Percentiles rank a stretch among this genome's conserved stretches.
Conservation (phyloP, 2,113 vertebrate genomes). For the Oceanites oceanicus region DNA sequence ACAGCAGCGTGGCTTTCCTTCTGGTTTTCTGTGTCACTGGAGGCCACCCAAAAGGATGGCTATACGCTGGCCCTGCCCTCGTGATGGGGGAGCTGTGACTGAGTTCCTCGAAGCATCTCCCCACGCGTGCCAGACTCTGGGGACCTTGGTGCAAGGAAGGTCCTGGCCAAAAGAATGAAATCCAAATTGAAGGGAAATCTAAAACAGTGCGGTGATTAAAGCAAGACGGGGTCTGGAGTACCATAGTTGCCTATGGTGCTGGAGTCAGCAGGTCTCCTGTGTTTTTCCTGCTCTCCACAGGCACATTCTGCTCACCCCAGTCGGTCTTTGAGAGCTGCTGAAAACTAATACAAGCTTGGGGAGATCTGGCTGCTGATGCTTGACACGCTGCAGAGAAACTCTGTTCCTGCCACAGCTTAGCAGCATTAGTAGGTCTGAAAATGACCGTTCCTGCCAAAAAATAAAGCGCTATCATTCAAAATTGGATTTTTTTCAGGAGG, state of each 20-base stretch:
- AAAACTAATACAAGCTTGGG: not conserved
- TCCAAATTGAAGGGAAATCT: not conserved
- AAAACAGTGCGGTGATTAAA: not conserved
- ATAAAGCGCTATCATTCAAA: not conserved
- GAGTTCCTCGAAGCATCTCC: not conserved
- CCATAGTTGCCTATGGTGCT: not conserved
- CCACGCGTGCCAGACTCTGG: not conserved
- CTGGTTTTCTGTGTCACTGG: not conserved
- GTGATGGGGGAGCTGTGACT: rapidly evolving
- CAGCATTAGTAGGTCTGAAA: not conserved
- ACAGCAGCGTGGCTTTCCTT: not conserved
- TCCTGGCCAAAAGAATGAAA: not conserved
- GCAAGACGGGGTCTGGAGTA: not conserved
- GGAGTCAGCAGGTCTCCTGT: not conserved
- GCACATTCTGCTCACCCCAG: not conserved
- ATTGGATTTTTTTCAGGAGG: not conserved
- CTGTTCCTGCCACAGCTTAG: not conserved
- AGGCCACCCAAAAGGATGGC: not conserved
- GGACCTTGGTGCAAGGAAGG: not conserved
- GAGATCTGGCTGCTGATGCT: not conserved
- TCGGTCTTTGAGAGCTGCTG: not conserved
- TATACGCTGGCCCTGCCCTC: not conserved
- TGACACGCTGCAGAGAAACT: not conserved
- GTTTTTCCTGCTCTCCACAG: not conserved
- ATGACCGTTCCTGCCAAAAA: not conserved